phyloP scores from a whole-genome alignment of 2,113 vertebrate genomes.

The Brachypteracias leptosomus region DNA sequence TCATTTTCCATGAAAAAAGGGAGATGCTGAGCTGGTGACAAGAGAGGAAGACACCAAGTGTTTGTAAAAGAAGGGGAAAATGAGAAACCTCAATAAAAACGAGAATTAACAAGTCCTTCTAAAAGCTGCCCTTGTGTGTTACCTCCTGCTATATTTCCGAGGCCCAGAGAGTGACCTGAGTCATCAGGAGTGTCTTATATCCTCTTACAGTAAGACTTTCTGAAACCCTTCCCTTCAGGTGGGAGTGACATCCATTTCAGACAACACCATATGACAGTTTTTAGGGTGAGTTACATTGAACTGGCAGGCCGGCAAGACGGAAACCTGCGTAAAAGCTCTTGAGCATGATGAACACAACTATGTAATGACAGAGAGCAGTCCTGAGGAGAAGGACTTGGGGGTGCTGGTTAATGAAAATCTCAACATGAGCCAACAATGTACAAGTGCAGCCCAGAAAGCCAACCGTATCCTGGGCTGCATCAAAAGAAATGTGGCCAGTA shows the following conservation, averaged over 20 bases:
- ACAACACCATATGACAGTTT: fast-evolving
- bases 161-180: fast-evolving
- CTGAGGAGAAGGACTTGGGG: too few relatives aligned
- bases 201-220: not conserved
- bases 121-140: not conserved
- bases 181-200: not conserved
- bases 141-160: too few relatives aligned
- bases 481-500: too few relatives aligned
- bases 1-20: not conserved
- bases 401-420: too few relatives aligned
- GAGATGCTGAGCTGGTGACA: not conserved
- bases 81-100: not conserved
- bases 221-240: not conserved
- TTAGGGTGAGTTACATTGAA: fast-evolving
- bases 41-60: not conserved
- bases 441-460: too few relatives aligned
- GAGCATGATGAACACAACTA: not conserved
- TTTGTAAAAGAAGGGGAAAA: not conserved
- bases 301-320: not conserved
- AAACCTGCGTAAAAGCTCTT: not conserved
- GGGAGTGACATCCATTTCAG: not conserved
- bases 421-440: too few relatives aligned
- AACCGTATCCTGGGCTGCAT: too few relatives aligned
- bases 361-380: too few relatives aligned
- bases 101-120: not conserved